Percentiles rank a stretch among this genome's conserved stretches.
These are phyloP conservation scores for Chrysocyon brachyurus DNA, from an alignment of 2,797 vertebrate genomes.

Conservation along the genomic window DNA sequence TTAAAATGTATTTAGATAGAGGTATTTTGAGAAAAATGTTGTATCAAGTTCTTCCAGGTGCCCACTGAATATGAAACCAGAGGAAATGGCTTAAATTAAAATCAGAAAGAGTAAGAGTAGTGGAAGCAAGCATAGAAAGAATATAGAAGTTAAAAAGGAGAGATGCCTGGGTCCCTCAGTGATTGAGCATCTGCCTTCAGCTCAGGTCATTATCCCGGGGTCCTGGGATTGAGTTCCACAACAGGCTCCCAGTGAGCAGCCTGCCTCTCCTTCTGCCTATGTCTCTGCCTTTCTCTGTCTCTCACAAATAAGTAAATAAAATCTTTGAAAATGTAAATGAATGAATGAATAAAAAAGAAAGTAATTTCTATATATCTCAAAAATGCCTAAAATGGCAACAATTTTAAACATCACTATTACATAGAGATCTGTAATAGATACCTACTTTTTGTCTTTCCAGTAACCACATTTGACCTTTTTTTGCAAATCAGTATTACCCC, in stretches of 20 bases:
- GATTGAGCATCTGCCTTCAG: too few relatives aligned
- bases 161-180: too few relatives aligned
- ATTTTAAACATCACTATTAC: background rate
- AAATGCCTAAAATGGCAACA: background rate
- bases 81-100: background rate
- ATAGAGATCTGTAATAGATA: background rate
- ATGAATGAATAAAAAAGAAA: too few relatives aligned
- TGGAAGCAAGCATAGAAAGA: background rate
- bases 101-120: background rate
- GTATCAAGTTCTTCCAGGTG: background rate
- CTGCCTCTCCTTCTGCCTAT: too few relatives aligned
- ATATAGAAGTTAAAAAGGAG: background rate
- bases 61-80: background rate
- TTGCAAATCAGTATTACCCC: background rate
- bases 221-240: too few relatives aligned
- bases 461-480: background rate
- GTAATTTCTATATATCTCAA: background rate
- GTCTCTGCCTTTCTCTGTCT: too few relatives aligned
- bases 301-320: too few relatives aligned
- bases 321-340: too few relatives aligned
- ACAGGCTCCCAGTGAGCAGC: too few relatives aligned
- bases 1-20: slow-evolving; percentile 6
- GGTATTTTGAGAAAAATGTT: background rate
- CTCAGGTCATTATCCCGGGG: too few relatives aligned
- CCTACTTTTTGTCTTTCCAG: background rate